phyloP scores from a whole-genome alignment of 2,797 vertebrate species.

The Tragelaphus eurycerus region DNA sequence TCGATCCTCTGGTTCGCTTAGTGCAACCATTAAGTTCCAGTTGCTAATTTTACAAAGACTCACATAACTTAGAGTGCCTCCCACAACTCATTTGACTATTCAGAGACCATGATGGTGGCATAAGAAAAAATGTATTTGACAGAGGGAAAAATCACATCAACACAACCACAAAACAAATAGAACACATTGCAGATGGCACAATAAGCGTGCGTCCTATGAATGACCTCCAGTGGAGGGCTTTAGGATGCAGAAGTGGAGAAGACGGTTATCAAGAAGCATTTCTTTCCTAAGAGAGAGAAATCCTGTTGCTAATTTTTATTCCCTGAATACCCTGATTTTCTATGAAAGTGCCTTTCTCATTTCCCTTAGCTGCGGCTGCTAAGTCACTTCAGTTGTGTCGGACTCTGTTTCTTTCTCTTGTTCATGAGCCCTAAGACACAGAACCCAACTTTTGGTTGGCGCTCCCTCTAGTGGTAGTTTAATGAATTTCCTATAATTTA shows the following conservation, averaged over 20 bases:
- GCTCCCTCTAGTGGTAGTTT: slow-evolving; percentile 56
- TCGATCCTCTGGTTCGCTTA: background rate
- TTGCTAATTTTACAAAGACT: background rate
- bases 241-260: background rate
- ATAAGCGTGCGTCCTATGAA: fast-evolving
- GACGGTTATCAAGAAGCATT: background rate
- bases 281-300: background rate
- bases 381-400: no score
- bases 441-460: background rate
- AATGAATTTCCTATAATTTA: background rate
- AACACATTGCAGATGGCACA: background rate
- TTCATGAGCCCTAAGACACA: background rate
- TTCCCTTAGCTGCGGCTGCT: background rate
- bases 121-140: background rate
- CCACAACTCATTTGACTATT: background rate
- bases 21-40: background rate
- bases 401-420: background rate
- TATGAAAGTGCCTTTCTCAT: background rate
- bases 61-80: background rate
- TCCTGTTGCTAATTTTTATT: background rate
- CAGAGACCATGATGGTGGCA: background rate
- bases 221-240: background rate
- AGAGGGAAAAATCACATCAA: background rate
- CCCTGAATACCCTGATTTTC: background rate
- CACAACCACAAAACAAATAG: background rate